phyloP scores from a whole-genome alignment of 2,888 invertebrate genomes.

The Tachina lurida region DNA sequence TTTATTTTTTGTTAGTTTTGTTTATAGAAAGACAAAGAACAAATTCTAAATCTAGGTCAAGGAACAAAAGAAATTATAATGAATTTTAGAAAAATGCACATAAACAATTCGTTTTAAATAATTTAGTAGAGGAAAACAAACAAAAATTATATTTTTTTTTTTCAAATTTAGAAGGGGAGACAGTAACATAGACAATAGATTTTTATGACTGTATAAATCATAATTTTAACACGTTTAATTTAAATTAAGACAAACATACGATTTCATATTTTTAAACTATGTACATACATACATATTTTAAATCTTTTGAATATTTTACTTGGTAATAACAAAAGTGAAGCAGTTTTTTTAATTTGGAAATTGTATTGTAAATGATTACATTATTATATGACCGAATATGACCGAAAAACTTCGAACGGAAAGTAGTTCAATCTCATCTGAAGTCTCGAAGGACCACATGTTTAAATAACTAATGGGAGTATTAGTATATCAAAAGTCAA shows the following conservation, averaged over 20 bases:
- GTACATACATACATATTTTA: too few species aligned
- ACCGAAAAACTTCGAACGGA: too few species aligned
- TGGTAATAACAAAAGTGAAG: neutral
- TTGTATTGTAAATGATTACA: too few species aligned
- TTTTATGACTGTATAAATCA: neutral
- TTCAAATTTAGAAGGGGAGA: neutral
- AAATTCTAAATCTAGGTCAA: constrained; percentile 35
- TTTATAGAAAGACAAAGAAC: constrained; percentile 12
- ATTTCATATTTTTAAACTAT: neutral
- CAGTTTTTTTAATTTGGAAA: neutral
- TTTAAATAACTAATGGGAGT: too few species aligned
- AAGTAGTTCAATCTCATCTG: too few species aligned
- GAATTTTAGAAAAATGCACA: neutral
- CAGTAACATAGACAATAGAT: neutral
- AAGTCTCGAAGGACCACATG: too few species aligned
- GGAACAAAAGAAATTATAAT: constrained; percentile 10
- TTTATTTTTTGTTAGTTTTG: neutral
- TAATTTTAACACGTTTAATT: constrained; percentile 14
- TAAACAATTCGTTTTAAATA: neutral
- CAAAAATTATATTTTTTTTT: neutral
- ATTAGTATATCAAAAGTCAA: too few species aligned
- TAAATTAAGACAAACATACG: neutral
- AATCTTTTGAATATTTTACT: too few species aligned
- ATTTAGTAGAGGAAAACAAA: neutral
- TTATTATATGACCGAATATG: too few species aligned